Conservation (phyloP, 2,888 invertebrate genomes). For the Mantis religiosa region DNA sequence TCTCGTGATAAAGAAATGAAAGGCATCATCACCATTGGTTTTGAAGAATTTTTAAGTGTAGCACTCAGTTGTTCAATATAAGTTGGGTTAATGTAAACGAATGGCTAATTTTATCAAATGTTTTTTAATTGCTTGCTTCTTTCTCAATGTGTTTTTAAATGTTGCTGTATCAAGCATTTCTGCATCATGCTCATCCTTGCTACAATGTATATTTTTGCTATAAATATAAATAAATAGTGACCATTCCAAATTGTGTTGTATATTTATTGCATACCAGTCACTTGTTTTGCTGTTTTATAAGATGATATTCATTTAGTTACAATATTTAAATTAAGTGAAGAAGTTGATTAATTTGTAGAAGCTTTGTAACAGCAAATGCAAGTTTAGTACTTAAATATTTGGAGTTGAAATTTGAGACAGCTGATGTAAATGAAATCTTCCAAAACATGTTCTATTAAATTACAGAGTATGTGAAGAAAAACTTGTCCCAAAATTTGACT, state of each 20-base stretch:
- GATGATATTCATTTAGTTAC: too few relatives aligned
- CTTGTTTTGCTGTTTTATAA: too few relatives aligned
- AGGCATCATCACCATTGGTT: slow-evolving; percentile 78
- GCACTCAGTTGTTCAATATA: slow-evolving; percentile 69
- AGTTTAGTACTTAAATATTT: too few relatives aligned
- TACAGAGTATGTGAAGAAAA: too few relatives aligned
- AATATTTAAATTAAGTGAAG: too few relatives aligned
- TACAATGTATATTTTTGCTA: not conserved
- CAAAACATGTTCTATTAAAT: too few relatives aligned
- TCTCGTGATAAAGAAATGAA: slow-evolving; percentile 72
- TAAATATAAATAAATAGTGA: not conserved
- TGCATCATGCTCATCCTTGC: not conserved
- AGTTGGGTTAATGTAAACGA: slow-evolving; percentile 14
- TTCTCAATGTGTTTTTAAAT: not conserved
- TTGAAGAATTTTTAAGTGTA: slow-evolving; percentile 86
- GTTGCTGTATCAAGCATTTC: not conserved
- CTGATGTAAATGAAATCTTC: too few relatives aligned
- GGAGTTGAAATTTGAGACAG: too few relatives aligned
- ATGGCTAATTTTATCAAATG: not conserved
- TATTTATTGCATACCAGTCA: not conserved
- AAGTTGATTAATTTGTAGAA: too few relatives aligned
- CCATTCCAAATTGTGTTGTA: not conserved
- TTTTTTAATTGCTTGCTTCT: not conserved
- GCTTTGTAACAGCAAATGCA: too few relatives aligned
- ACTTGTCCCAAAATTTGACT: too few relatives aligned